Conservation (phyloP, 2,113 vertebrate genomes). For the Psettodes erumei region DNA sequence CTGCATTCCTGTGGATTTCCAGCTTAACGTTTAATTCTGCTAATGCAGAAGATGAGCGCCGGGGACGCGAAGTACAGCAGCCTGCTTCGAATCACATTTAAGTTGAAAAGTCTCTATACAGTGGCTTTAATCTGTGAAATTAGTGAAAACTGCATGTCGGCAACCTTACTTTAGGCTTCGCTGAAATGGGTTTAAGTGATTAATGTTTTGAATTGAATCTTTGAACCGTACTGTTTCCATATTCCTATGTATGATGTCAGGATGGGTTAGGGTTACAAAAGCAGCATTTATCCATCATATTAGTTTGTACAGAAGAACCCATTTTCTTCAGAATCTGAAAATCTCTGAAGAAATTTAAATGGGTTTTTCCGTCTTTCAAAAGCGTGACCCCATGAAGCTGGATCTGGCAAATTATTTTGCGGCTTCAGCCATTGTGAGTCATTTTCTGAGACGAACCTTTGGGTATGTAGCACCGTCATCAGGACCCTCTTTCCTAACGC, state of each 20-base stretch:
- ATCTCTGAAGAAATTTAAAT: background rate
- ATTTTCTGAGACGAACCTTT: background rate
- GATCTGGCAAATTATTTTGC: background rate
- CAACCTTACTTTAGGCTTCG: background rate
- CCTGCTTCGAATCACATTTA: background rate
- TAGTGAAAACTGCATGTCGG: background rate
- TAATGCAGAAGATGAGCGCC: background rate
- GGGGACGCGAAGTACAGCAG: background rate
- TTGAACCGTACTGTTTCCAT: background rate
- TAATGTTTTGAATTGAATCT: background rate
- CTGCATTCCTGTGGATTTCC: constrained; percentile 12
- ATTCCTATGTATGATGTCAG: background rate
- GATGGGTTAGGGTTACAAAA: background rate
- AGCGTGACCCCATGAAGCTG: background rate
- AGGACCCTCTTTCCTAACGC: background rate
- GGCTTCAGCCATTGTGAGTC: background rate
- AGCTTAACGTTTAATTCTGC: background rate
- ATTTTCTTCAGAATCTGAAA: background rate
- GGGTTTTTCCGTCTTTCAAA: background rate
- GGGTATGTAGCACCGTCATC: background rate
- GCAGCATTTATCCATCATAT: background rate
- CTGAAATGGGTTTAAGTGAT: background rate
- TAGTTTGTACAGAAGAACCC: background rate
- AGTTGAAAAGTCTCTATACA: background rate
- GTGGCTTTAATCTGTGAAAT: background rate